Conservation (phyloP, 2,113 vertebrate species). For the Passerina amoena region DNA sequence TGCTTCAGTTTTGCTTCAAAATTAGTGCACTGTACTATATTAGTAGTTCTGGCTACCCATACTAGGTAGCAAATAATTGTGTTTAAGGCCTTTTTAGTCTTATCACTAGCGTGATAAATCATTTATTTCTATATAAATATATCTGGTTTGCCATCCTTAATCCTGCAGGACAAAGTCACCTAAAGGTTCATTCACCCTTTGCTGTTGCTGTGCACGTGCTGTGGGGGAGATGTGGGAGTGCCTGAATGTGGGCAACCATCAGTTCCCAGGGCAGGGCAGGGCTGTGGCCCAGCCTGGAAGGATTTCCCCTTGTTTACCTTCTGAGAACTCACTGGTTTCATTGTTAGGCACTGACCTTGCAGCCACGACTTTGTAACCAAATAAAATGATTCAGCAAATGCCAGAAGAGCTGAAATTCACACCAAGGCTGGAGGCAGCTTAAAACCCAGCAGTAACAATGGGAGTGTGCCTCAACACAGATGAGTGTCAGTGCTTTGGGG, state of each 20-base stretch:
- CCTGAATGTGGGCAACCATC: neutral
- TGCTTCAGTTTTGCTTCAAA: neutral
- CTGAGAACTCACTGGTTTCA: rapidly evolving
- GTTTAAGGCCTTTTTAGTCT: neutral
- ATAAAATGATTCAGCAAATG: neutral
- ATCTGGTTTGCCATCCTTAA: neutral
- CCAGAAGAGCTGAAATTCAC: neutral
- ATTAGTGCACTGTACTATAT: neutral
- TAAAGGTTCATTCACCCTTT: neutral
- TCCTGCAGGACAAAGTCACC: neutral
- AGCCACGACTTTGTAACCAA: neutral
- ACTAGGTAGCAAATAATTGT: neutral
- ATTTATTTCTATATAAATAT: neutral
- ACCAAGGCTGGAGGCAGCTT: neutral
- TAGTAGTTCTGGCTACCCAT: neutral
- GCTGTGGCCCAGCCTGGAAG: neutral
- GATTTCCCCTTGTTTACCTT: neutral
- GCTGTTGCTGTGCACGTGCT: neutral
- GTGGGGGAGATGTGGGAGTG: neutral
- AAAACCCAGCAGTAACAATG: neutral
- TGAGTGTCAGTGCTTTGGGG: neutral
- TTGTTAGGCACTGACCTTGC: neutral
- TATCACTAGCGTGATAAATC: neutral
- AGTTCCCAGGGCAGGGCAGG: neutral
- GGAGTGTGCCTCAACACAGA: neutral